These are phyloP conservation scores for Neostethus bicornis DNA, from an alignment of 2,797 vertebrate species.

Conservation along the genomic window DNA sequence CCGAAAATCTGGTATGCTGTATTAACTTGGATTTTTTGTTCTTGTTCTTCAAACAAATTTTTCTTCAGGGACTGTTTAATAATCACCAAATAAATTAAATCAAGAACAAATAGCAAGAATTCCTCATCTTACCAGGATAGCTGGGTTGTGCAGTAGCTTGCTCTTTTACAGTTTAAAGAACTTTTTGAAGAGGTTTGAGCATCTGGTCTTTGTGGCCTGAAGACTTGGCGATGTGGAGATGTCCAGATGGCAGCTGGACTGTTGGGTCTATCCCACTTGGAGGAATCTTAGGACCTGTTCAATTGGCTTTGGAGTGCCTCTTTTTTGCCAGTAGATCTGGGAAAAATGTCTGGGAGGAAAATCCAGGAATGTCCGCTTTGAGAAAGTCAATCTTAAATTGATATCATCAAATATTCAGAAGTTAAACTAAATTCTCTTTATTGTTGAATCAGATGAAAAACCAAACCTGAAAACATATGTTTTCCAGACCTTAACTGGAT, in stretches of 20 bases:
- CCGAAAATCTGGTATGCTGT: background rate
- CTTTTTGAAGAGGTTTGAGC: background rate
- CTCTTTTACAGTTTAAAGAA: background rate
- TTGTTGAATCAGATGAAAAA: constrained; percentile 45
- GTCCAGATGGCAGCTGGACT: background rate
- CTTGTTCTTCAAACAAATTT: too few species aligned
- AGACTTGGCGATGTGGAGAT: background rate
- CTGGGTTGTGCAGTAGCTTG: too few species aligned
- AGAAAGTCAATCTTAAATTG: too few species aligned
- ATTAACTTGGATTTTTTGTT: too few species aligned
- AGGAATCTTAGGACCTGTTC: background rate
- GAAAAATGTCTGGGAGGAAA: background rate
- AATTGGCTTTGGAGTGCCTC: background rate
- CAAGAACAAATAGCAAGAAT: too few species aligned
- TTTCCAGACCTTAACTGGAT: constrained; percentile 11
- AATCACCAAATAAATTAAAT: too few species aligned
- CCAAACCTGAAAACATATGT: constrained; percentile 17
- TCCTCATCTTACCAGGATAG: too few species aligned
- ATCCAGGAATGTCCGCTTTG: background rate
- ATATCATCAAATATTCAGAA: too few species aligned
- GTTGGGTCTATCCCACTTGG: background rate
- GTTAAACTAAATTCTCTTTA: constrained; percentile 49
- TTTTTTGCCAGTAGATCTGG: background rate
- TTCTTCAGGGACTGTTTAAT: too few species aligned
- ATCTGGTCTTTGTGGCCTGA: background rate